These are phyloP conservation scores for Sisor rabdophorus DNA, from an alignment of 2,113 vertebrate species.

Conservation along the genomic window DNA sequence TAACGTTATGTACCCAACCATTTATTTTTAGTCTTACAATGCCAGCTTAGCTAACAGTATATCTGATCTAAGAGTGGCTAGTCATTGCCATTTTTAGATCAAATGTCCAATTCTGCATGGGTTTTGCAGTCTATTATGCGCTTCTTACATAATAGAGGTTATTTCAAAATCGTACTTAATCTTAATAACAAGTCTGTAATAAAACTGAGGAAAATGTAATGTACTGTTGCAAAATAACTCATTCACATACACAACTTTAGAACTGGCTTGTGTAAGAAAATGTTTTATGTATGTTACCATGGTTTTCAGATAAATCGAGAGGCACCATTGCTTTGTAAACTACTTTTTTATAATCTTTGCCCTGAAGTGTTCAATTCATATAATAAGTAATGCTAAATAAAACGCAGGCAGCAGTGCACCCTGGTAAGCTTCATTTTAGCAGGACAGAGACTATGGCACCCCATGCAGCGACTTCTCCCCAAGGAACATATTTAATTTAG, in stretches of 20 bases:
- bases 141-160: no score
- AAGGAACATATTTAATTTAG: no score
- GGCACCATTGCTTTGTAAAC: no score
- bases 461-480: no score
- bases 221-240: neutral
- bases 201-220: neutral
- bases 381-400: no score
- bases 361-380: no score
- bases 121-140: neutral
- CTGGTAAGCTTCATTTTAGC: no score
- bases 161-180: neutral
- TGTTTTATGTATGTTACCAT: neutral
- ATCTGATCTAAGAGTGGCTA: neutral
- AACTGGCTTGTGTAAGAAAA: neutral
- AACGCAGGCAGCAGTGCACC: no score
- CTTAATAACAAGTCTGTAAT: neutral
- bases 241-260: neutral
- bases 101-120: neutral
- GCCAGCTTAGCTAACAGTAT: neutral
- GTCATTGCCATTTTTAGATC: conserved; percentile 2
- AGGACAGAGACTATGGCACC: no score
- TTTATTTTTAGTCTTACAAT: conserved; percentile 1
- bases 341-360: no score
- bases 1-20: conserved; percentile 2
- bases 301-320: neutral